Base-by-base conservation (phyloP, 2,797 vertebrate species). In the Gambelia wislizenii region DNA sequence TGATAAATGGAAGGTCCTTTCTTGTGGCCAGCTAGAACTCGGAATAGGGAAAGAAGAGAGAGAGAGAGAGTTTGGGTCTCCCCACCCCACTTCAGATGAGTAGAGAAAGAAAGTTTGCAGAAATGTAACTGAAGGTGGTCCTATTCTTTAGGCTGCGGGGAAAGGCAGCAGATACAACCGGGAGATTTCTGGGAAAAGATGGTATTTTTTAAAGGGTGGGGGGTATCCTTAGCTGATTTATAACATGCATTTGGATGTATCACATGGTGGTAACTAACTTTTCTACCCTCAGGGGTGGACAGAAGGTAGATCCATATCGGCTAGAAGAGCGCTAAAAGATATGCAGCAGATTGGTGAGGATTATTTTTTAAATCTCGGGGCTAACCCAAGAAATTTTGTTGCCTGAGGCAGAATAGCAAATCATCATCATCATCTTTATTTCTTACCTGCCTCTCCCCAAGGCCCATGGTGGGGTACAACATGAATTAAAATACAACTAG, bases 81-180 rank as follows among this genome's bases (percentile, higher is more conserved):
- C 39, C 22, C 42, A 8, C 36, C 42, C 72, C 6, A 14, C 39
- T n/a, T 56, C 4, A 2, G 44, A 4, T 18, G 14, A 33, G 27
- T 54, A 12, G 30, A 56, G 12, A 25, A 52, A 67, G 30, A 67
- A 0, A 75, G 27, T 79, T 47, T 61, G n/a, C 86, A 61, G 76
- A 90, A 76, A 91, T 76, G 75, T 39, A 90, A 25, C 70, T 72
- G 44, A 89, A 72, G 5, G 33, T 12, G 20, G 25, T 93, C 90
- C 91, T 92, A 93, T 93, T 92, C 93, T 75, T 27, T 39, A 1
- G 86, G 90, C 89, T 92, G 93, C n/a, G 18, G 91, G 92, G 87
- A 91, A 64, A 92, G 93, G 94, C 86, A 91, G 93, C 86, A 88
- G 92, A 93, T 89, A 91, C 89, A 93, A 92, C 90, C 91, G 93